Base-by-base conservation (phyloP, 2,797 vertebrate genomes). In the Sylvilagus floridanus region DNA sequence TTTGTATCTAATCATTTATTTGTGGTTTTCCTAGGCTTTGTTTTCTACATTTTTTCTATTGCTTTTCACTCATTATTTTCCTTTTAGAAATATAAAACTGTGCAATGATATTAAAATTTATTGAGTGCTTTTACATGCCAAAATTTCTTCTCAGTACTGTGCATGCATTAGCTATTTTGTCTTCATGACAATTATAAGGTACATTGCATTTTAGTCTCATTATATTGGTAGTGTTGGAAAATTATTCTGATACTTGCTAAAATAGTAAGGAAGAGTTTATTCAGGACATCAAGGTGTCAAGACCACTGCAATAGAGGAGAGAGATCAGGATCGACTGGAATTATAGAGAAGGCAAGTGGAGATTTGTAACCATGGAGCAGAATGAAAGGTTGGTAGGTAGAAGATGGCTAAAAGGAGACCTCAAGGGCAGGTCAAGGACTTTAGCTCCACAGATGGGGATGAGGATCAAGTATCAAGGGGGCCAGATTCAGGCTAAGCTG, bases 51-150 rank as follows among this genome's bases (percentile, higher is more conserved):
- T 57, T 77, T 72, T 1, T 77, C 7, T 71, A 50, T 21, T 78
- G 30, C 35, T 73, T 72, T 83, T 60, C 7, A 84, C 28, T 79
- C 26, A 24, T 62, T 79, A 57, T 50, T 81, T 84, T 42, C 92
- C 42, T 47, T 47, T 47, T 47, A 84, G 69, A 82, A 87, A 42
- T 65, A n/a, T 10, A 47, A 60, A 89, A 37, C 19, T 84, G 5
- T 84, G 6, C 7, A 14, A 32, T 71, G 11, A 79, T 32, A 54
- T 30, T 66, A 65, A 88, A 2, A 71, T 37, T n/a, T 84, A n/a
- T 37, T 50, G n/a, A 32, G 50, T 17, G 12, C 5, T 72, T 84
- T 57, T 4, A 42, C 14, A 32, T 26, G n/a, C 21, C 88, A 65
- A 37, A 9, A 52, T 52, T 11, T 88, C 63, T 78, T 71, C 76